Base-by-base conservation (phyloP, 2,797 vertebrate species). In the Xenopus petersii region DNA sequence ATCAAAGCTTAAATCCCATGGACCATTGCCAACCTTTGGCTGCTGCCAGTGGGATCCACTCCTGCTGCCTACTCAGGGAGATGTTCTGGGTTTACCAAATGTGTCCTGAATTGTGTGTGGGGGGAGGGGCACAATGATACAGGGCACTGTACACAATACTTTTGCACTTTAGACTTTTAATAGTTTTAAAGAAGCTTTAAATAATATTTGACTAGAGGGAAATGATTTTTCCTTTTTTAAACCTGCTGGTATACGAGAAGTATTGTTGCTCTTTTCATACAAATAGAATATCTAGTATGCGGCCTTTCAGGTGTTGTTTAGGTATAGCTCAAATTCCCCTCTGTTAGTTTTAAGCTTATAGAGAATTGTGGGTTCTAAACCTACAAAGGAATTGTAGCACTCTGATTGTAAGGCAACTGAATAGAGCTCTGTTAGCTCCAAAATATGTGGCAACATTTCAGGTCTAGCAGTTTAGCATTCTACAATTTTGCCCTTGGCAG, bases 31-130 rank as follows among this genome's bases (percentile, higher is more conserved):
- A 21, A 21, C 59, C 36, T 73, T 74, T 75, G 30, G 1, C 54
- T 77, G 74, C 49, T 36, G 10, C 56, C 9, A 72, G 58, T 64
- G 80, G 64, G 74, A 74, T 66, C 36, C 74, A 24, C 61, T 67
- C 15, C 79, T 83, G 68, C 72, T 81, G 84, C 81, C 85, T 86
- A 84, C 85, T 92, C 91, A 92, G 91, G 91, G 91, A 91, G 87
- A 81, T 80, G 73, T 84, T 85, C 87, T 82, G 83, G 80, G 77
- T 73, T 77, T 80, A 79, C 70, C 36, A 36, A 47, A 1, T 48
- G 46, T 62, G 65, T 58, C 65, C 55, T 42, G 59, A 58, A 42
- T 13, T 24, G 54, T 48, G 8, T 21, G 21, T 21, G 21, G 21
- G 7, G 1, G 21, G 8, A 8, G 1, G 30, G 21, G 4, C 63